A percentile compares a stretch with the other conserved stretches of the same genome.
Conservation (phyloP, 2,888 invertebrate genomes). For the Subacronicta megacephala region DNA sequence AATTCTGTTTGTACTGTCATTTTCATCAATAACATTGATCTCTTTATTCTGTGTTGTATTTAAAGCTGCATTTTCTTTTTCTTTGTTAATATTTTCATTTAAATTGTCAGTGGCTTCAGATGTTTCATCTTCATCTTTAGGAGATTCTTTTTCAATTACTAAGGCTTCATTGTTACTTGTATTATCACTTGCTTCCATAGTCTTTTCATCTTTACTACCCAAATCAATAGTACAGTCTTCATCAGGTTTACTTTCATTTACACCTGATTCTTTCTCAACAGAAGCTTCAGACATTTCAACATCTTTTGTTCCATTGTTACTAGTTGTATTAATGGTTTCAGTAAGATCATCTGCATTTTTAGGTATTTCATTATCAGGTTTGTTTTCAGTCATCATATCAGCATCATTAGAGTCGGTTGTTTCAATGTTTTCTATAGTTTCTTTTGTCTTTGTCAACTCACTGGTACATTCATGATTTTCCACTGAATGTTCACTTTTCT, state of each 20-base stretch:
- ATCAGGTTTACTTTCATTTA: conserved; percentile 18
- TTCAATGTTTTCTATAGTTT: conserved; percentile 29
- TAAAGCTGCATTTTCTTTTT: conserved; percentile 10
- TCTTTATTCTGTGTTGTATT: conserved; percentile 21
- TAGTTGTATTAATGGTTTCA: conserved; percentile 13
- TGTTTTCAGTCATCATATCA: conserved; percentile 37
- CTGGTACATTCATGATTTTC: conserved; percentile 15
- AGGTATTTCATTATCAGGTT: conserved; percentile 12
- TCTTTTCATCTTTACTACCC: conserved; percentile 16
- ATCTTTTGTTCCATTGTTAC: conserved; percentile 10
- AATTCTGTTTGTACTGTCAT: conserved; percentile 23
- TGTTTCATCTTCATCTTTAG: conserved; percentile 9
- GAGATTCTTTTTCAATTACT: conserved; percentile 10
- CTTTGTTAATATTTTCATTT: conserved; percentile 22
- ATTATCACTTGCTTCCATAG: not conserved
- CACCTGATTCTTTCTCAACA: conserved; percentile 4
- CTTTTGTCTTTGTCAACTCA: conserved; percentile 29
- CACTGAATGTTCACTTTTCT: conserved; percentile 13
- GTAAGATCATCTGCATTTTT: conserved; percentile 6
- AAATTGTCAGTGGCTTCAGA: conserved; percentile 5
- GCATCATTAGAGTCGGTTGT: conserved; percentile 32
- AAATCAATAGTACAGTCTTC: conserved; percentile 3
- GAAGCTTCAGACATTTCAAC: conserved; percentile 23
- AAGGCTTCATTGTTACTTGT: conserved; percentile 11
- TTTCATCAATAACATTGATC: conserved; percentile 7